phyloP scores from a whole-genome alignment of 2,797 vertebrate genomes.

The Vespertilio murinus region DNA sequence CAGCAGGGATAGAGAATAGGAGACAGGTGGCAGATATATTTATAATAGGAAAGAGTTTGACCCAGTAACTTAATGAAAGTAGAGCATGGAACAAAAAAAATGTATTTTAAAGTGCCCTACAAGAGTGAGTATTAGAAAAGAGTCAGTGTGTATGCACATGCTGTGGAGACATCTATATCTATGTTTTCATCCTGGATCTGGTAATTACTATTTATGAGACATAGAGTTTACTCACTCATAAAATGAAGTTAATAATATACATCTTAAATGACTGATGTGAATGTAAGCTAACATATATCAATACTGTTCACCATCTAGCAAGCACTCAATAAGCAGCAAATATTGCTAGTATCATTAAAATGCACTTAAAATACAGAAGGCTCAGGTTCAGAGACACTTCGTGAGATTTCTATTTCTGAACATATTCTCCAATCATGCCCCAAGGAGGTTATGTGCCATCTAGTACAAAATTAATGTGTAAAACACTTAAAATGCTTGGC shows the following conservation, averaged over 20 bases:
- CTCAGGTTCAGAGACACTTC: neutral
- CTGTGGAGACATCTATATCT: neutral
- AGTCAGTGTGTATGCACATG: neutral
- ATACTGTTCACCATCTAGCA: neutral
- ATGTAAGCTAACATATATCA: neutral
- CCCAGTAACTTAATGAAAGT: neutral
- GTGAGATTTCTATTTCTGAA: constrained; percentile 25
- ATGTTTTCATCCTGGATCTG: neutral
- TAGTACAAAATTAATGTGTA: neutral
- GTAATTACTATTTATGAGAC: neutral
- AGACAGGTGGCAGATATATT: neutral
- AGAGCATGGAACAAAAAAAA: neutral
- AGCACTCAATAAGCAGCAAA: neutral
- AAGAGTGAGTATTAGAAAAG: neutral
- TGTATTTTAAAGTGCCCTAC: neutral
- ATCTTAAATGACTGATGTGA: neutral
- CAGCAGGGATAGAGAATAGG: neutral
- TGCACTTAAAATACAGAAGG: neutral
- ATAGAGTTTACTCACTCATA: neutral
- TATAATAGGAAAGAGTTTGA: neutral
- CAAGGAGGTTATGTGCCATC: neutral
- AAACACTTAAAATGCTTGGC: neutral
- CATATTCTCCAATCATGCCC: neutral
- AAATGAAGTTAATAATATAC: neutral
- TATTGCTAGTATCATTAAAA: neutral